These are phyloP conservation scores for Pristiophorus japonicus DNA, from an alignment of 2,113 vertebrate genomes.

Conservation along the genomic window DNA sequence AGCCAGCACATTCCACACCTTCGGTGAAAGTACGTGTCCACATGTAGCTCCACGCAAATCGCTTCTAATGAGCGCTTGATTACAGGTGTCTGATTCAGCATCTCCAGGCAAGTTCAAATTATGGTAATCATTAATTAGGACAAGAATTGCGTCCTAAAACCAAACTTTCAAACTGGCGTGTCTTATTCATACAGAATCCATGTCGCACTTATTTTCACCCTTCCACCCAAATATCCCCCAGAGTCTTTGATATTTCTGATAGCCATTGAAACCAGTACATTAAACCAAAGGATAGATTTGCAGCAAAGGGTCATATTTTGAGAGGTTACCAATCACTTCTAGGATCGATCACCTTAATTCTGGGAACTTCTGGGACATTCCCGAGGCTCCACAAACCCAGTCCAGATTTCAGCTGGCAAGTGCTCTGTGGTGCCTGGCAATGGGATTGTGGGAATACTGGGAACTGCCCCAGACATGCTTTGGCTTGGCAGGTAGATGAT, in stretches of 20 bases:
- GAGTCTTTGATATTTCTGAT: neutral
- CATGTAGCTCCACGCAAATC: too few species aligned
- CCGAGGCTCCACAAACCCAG: neutral
- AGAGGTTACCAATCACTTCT: neutral
- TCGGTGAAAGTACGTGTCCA: too few species aligned
- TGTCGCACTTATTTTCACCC: neutral
- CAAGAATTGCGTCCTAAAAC: too few species aligned
- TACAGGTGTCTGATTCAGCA: too few species aligned
- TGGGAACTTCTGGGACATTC: neutral
- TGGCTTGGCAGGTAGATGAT: neutral
- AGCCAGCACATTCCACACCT: too few species aligned
- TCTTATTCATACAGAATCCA: neutral
- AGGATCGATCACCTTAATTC: neutral
- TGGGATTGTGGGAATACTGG: neutral
- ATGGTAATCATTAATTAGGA: too few species aligned
- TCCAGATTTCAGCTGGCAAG: neutral
- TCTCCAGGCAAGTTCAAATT: too few species aligned
- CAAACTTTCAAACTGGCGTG: too few species aligned
- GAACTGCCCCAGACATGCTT: neutral
- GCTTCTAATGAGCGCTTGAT: too few species aligned
- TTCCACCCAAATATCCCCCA: neutral
- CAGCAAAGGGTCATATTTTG: neutral
- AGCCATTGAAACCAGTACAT: neutral
- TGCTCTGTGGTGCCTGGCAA: neutral
- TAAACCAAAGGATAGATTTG: neutral